phyloP scores from a whole-genome alignment of 2,113 vertebrate species.

The Saguinus imperator region DNA sequence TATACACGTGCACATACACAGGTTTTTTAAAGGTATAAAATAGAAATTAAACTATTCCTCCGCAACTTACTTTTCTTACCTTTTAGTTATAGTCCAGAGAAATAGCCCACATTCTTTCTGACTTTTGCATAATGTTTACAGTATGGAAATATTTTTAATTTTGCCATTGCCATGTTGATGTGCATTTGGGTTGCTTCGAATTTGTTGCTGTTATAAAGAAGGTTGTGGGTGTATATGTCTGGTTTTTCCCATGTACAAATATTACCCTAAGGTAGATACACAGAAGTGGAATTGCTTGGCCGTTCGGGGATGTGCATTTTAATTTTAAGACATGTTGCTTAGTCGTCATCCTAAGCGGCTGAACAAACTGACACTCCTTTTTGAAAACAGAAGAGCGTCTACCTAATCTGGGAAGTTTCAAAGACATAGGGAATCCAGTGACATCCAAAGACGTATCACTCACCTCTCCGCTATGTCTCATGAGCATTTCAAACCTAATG shows the following conservation, averaged over 20 bases:
- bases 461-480: not conserved
- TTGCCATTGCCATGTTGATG: not conserved
- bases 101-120: not conserved
- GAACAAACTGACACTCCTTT: not conserved
- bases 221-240: not conserved
- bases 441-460: not conserved
- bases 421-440: not conserved
- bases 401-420: not conserved
- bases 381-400: not conserved
- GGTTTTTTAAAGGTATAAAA: not conserved
- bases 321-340: slow-evolving; percentile 1
- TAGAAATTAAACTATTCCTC: not conserved
- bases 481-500: not conserved
- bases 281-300: not conserved
- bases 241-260: not conserved
- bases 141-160: slow-evolving; percentile 27
- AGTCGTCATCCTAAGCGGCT: not conserved
- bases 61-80: not conserved
- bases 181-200: not conserved
- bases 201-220: not conserved
- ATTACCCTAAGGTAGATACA: not conserved
- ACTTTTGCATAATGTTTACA: not conserved
- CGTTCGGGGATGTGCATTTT: not conserved
- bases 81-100: slow-evolving; percentile 22
- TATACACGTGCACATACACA: not conserved